Evolutionary conservation across 2,888 invertebrate genomes (phyloP).

Genomic region (Cerceris rybyensis): DNA sequence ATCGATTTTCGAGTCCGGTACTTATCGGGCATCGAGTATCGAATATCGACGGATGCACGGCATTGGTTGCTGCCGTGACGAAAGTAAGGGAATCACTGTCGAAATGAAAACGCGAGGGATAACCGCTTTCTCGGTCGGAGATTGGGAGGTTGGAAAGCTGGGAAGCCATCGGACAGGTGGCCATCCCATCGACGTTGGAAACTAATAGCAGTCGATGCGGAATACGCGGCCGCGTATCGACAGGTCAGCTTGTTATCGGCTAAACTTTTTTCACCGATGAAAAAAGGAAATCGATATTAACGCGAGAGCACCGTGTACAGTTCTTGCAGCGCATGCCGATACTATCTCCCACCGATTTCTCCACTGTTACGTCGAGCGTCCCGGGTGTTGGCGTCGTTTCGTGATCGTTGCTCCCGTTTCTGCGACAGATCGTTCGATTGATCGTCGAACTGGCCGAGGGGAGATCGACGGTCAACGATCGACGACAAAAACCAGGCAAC

Average conservation of each 20-base stretch:
- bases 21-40: neutral
- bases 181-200: conserved; percentile 10
- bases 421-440: no score
- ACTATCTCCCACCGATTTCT: neutral
- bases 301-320: neutral
- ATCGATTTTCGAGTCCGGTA: conserved; percentile 36
- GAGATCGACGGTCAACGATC: no score
- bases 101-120: conserved; percentile 23
- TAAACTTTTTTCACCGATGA: conserved; percentile 2
- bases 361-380: neutral
- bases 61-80: conserved; percentile 24
- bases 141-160: neutral
- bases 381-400: no score
- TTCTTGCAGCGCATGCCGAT: neutral
- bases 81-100: conserved; percentile 30
- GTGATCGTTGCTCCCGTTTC: no score
- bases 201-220: conserved; percentile 20
- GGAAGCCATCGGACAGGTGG: conserved; percentile 2
- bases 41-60: conserved; percentile 24
- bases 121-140: conserved; percentile 14
- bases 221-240: conserved; percentile 20
- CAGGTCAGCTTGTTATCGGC: conserved; percentile 23
- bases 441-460: no score
- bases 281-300: conserved; percentile 11
- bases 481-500: no score